Evolutionary conservation across 2,888 invertebrate genomes (phyloP), one percentile per base, ranked within the genome.

Genomic region (Embidobia sp.): DNA sequence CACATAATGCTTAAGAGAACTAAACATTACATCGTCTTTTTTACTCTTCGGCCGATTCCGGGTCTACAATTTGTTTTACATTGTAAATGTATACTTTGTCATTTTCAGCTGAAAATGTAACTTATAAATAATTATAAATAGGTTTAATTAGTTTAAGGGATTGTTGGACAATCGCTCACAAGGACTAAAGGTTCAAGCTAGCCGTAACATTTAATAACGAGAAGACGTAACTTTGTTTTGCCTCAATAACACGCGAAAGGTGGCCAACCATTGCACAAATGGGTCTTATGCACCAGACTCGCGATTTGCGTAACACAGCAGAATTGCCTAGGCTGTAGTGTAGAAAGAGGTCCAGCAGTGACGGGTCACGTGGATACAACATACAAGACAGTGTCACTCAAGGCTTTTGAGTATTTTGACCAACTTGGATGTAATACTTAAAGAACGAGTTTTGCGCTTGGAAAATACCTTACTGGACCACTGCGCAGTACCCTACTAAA

Each of bases 201-300:
- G 18, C 15, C 22, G 7, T 61, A 40, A 49, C 13, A 63, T 63
- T 49, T 6, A n/a, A 31, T 33, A 51, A 42, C 10, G 29, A 63
- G 49, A 63, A 48, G 37, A 48, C 37, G 5, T 61, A 19, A 33
- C 16, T 31, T 7, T 31, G 31, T 22, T 31, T 46, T 33, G 1
- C 7, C 46, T 59, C 1, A 35, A 22, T 46, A 33, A 53, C 40
- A 64, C 63, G n/a, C 7, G 33, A 33, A 11, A 15, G 40, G 44
- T 49, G 64, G 49, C 19, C 18, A 57, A 40, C 3, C 66, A 73
- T 73, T 73, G 73, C 73, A 73, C 64, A 73, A 73, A 73, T 48
- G 49, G 61, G 64, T 64, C 64, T 73, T 35, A 73, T 73, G 73
- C 73, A 55, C n/a, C 73, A 48, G 15, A 33, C 29, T 42, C 8